Percentiles rank a stretch among this genome's conserved stretches.
Evolutionary conservation across 2,113 vertebrate species (phyloP).

Genomic region (Oreocharis arfaki): DNA sequence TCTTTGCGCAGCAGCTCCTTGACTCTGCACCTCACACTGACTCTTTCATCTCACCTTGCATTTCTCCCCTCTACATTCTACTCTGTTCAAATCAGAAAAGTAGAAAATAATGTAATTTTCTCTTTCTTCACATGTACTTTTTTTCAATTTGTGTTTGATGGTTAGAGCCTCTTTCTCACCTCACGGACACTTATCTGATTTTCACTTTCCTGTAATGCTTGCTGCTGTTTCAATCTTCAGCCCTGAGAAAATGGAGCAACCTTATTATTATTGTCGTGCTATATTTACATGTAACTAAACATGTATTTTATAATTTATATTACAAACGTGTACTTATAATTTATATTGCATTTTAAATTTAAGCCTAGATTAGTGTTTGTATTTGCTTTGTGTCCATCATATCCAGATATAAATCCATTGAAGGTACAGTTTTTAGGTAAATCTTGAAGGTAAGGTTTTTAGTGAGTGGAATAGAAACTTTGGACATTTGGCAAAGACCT

Average conservation of each 20-base stretch:
- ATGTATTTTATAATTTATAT: too few species aligned
- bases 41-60: neutral
- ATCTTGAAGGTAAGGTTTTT: too few species aligned
- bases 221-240: neutral
- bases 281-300: neutral
- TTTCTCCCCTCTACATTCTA: neutral
- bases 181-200: neutral
- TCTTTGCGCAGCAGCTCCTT: neutral
- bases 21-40: neutral
- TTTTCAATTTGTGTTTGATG: neutral
- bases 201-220: neutral
- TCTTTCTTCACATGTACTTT: neutral
- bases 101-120: neutral
- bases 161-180: neutral
- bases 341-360: neutral
- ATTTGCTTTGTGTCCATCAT: neutral
- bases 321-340: too few species aligned
- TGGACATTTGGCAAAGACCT: neutral
- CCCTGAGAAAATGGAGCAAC: neutral
- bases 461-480: neutral
- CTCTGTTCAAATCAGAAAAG: neutral
- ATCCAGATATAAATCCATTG: neutral
- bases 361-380: neutral
- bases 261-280: neutral
- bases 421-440: neutral